Evolutionary conservation across 2,888 invertebrate species (phyloP).

Genomic region (Oasisia sp.): DNA sequence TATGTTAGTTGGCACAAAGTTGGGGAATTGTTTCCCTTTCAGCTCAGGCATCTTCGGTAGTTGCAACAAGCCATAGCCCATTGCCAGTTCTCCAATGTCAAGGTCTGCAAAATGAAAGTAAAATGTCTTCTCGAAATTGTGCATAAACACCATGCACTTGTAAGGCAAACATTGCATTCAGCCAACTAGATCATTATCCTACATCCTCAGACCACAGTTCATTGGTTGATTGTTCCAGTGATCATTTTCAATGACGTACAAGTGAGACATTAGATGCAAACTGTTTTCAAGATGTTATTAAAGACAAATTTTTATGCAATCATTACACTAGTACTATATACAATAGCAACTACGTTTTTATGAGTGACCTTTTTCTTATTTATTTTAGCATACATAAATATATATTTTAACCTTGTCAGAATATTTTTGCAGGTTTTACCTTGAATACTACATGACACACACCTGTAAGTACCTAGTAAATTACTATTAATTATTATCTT

Average conservation of each 20-base stretch:
- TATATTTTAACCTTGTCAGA: too few species aligned
- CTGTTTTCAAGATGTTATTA: not conserved
- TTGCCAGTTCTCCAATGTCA: conserved; percentile 84
- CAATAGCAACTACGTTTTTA: too few species aligned
- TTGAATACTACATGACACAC: too few species aligned
- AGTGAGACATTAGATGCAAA: not conserved
- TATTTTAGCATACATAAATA: too few species aligned
- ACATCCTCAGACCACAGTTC: not conserved
- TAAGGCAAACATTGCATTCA: not conserved
- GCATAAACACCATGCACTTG: not conserved
- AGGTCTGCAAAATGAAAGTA: conserved; percentile 72
- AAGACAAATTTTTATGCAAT: too few species aligned
- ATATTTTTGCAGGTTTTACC: too few species aligned
- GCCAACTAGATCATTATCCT: not conserved
- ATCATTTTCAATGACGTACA: not conserved
- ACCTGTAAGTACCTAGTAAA: too few species aligned
- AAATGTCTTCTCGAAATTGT: not conserved
- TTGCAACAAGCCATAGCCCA: conserved; percentile 88
- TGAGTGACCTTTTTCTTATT: too few species aligned
- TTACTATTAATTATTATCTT: too few species aligned
- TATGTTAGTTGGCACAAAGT: conserved; percentile 73
- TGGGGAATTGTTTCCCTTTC: conserved; percentile 73
- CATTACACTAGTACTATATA: too few species aligned
- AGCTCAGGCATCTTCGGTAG: conserved; percentile 96
- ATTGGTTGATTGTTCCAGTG: not conserved